Evolutionary conservation across 2,113 vertebrate species (phyloP).

Genomic region (Semicossyphus pulcher): DNA sequence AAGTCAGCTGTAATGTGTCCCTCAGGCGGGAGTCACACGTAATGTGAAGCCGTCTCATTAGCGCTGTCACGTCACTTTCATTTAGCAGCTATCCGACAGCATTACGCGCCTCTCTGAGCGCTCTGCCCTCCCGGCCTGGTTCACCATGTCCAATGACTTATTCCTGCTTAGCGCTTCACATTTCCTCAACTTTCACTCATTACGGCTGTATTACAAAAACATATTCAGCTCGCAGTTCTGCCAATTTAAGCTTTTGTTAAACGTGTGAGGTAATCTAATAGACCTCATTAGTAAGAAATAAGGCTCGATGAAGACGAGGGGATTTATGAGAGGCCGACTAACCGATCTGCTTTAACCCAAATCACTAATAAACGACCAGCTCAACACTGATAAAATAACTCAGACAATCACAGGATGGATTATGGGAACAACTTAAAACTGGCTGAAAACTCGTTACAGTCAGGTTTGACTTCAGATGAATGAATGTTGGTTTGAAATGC

Average conservation of each 20-base stretch:
- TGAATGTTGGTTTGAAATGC: too few relatives aligned
- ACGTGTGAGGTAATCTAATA: conserved; percentile 84
- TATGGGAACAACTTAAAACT: conserved; percentile 6
- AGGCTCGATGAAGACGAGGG: conserved; percentile 76
- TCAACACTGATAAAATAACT: conserved; percentile 61
- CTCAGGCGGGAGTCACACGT: conserved; percentile 66
- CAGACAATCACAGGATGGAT: conserved; percentile 39
- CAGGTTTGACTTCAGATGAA: too few relatives aligned
- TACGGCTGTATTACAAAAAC: conserved; percentile 77
- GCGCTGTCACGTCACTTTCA: conserved; percentile 78
- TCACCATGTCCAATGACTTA: conserved; percentile 78
- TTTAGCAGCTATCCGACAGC: conserved; percentile 72
- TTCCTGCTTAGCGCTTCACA: conserved; percentile 68
- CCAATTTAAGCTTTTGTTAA: conserved; percentile 81
- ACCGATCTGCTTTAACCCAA: conserved; percentile 60
- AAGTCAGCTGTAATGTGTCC: conserved; percentile 70
- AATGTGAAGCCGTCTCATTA: conserved; percentile 78
- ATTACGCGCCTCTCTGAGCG: conserved; percentile 67
- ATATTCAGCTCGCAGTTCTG: conserved; percentile 76
- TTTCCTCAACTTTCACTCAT: conserved; percentile 78
- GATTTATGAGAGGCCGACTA: conserved; percentile 61
- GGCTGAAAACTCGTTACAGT: too few relatives aligned
- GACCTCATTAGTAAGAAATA: conserved; percentile 80
- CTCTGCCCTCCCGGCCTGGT: conserved; percentile 60
- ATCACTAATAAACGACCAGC: conserved; percentile 71